Base-by-base conservation (phyloP, 2,113 vertebrate species). In the Bos javanicus region DNA sequence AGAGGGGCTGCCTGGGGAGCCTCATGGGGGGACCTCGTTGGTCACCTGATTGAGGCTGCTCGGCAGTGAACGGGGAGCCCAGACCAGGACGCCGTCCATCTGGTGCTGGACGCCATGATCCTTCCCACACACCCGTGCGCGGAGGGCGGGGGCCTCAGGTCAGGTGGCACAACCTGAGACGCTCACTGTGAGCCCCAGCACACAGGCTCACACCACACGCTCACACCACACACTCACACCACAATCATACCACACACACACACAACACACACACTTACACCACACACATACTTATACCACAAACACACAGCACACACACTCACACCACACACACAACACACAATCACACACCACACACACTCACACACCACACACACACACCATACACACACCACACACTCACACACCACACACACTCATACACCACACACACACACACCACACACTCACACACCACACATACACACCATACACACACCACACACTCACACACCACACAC, bases 1-100 rank as follows among this genome's bases (percentile, higher is more conserved):
- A 0, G 59, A 88, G n/a, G 48, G 28, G 33, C 59, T 3, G 4
- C 48, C 28, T 3, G 4, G 56, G 84, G 60, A 84, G 14, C 33
- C 21, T 1, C 0, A 1, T 0, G 30, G n/a, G n/a, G 33, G 62
- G 14, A 39, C 81, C 2, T 2, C 28, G 2, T 2, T 6, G 16
- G 13, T 9, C 36, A 2, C 56, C 39, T 30, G 62, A 7, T 16
- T 1, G 14, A 33, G 67, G 43, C 12, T 26, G 17, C n/a, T 3
- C 6, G 3, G 33, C 16, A 2, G 33, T 0, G 16, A 46, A 3
- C 4, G 26, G 7, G 4, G 48, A 43, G 46, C 3, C 1, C 13
- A 2, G 16, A 8, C 30, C 12, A 1, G 0, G 67, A 7, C 0
- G 2, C 25, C 7, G 0, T 10, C 6, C 2, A 7, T 52, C 80